Base-by-base conservation (phyloP, 2,888 invertebrate species). In the Operophtera brumata region DNA sequence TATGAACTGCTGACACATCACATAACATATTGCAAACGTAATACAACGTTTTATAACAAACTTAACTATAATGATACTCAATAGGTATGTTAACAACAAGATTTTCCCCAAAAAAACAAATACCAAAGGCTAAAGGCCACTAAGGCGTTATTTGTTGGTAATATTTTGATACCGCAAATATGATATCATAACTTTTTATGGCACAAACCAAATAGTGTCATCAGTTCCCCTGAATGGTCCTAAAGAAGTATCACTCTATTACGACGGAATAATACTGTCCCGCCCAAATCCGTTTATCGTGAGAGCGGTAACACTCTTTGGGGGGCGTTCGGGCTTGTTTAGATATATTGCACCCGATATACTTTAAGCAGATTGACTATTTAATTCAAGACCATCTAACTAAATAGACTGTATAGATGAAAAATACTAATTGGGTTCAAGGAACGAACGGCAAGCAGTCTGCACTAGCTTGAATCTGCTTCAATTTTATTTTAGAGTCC, bases 101-200 rank as follows among this genome's bases (percentile, higher is more conserved):
- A 56, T 61, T 60, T 64, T 51, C 57, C 64, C 59, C 30, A 59
- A 67, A 69, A 66, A 63, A 72, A 69, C 69, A 68, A 71, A 70
- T 70, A 66, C 64, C 52, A 62, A 65, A 66, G 58, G 65, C 67
- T 65, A 69, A 59, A 71, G 64, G 66, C 64, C 64, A 66, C 62
- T 59, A 62, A 69, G 61, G 63, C 65, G 74, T 78, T 77, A 83
- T 82, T 80, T 78, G 76, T 81, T 71, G 71, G 72, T 80, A 75
- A 82, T 82, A 84, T 80, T 85, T 80, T 84, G 79, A 78, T 78
- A 73, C 78, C 75, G 69, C 80, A 80, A 82, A 81, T 77, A 80
- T 80, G 78, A 81, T 75, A 78, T 80, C 79, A 77, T 87, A 84
- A 85, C 84, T 82, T 87, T 88, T 88, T 88, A 87, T 82, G 81